Evolutionary conservation across 2,113 vertebrate genomes (phyloP), one percentile per base, ranked within the genome.

Genomic region (Pionites leucogaster): DNA sequence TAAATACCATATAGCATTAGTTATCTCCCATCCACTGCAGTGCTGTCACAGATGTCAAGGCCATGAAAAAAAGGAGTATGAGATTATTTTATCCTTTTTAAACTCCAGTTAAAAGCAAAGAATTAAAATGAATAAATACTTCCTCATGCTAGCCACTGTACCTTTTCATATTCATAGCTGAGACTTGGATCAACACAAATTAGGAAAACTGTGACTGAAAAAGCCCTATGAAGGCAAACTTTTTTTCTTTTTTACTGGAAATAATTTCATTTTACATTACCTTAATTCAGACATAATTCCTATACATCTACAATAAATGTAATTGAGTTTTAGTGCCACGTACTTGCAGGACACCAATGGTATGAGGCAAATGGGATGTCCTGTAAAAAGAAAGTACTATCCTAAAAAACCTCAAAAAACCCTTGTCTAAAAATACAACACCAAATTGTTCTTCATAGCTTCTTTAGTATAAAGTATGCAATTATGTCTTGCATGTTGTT

Each of bases 271-370:
- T 96, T 95, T 71, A 28, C 33, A 62, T 63, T 75, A 67, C 11
- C 5, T 23, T 13, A 69, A 64, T 95, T 95, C 68, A 88, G 39
- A 2, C 16, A 64, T 92, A 93, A 97, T 96, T 89, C 75, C 41
- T 91, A 74, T 91, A 92, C 79, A 6, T n/a, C 17, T 92, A 33
- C 18, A 90, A 87, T 60, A 96, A 96, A 82, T 47, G 67, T 71
- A 95, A 71, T 78, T 39, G 50, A 85, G 24, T 50, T 96, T 88
- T 89, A 88, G 55, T 86, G 35, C 8, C 42, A 90, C 53, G 65
- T 71, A 92, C 81, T 95, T 82, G 25, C 9, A 94, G 55, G 19
- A 88, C 91, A 93, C 8, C 49, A 68, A 65, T 17, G 82, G 23
- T 39, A 85, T 35, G 31, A 81, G 69, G 24, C 62, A 92, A 90